phyloP scores from a whole-genome alignment of 2,888 invertebrate species.

The Aleiodes alternator region DNA sequence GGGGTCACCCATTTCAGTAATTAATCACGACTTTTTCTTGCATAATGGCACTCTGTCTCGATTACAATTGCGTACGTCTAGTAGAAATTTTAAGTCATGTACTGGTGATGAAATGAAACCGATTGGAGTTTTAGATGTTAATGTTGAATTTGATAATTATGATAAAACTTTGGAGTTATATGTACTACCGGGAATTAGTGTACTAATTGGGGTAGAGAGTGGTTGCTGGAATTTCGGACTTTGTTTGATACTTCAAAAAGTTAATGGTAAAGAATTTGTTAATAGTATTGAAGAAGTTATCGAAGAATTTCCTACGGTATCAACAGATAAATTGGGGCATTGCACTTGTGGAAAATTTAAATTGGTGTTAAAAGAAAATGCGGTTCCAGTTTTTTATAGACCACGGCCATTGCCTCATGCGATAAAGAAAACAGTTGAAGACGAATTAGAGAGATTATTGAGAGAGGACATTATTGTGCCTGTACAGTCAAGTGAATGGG shows the following conservation, averaged over 20 bases:
- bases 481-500: conserved; percentile 22
- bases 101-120: neutral
- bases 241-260: neutral
- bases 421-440: conserved; percentile 49
- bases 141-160: neutral
- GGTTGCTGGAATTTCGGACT: neutral
- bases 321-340: conserved; percentile 19
- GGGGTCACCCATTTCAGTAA: too few relatives aligned
- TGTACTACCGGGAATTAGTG: neutral
- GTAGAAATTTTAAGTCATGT: too few relatives aligned
- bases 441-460: conserved; percentile 50
- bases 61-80: too few relatives aligned
- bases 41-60: too few relatives aligned
- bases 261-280: neutral
- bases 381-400: conserved; percentile 48
- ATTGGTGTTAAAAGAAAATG: conserved; percentile 48
- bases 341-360: conserved; percentile 45
- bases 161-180: neutral
- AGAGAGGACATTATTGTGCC: conserved; percentile 53
- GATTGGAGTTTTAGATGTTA: neutral
- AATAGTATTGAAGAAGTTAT: conserved; percentile 18
- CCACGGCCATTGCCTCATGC: conserved; percentile 51
- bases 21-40: too few relatives aligned
- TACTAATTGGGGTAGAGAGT: conserved; percentile 1
- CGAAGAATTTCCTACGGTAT: conserved; percentile 38